Conservation (phyloP, 2,797 vertebrate genomes). For the Labroides dimidiatus region DNA sequence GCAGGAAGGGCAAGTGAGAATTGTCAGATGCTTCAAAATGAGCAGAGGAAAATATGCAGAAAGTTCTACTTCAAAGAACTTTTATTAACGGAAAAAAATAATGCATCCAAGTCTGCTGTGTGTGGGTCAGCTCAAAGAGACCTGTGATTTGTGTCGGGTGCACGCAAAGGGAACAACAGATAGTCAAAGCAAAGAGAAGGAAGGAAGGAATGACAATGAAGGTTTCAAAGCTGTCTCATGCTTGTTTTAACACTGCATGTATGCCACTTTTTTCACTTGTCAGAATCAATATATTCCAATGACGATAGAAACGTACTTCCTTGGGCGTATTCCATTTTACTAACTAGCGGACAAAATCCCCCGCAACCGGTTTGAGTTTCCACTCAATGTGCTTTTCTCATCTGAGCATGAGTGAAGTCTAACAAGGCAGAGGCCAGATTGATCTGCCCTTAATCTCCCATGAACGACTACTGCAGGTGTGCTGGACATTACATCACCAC, state of each 20-base stretch:
- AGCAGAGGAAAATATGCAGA: conserved; percentile 70
- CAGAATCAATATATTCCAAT: conserved; percentile 72
- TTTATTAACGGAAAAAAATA: conserved; percentile 81
- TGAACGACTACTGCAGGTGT: conserved; percentile 66
- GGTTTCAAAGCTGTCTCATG: conserved; percentile 35
- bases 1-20: conserved; percentile 71
- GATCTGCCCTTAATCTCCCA: conserved; percentile 54
- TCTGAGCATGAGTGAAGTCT: conserved; percentile 42
- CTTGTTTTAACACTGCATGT: conserved; percentile 36
- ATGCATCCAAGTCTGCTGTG: conserved; percentile 70
- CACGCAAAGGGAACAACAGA: conserved; percentile 43
- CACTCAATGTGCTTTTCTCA: conserved; percentile 69
- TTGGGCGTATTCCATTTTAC: conserved; percentile 63
- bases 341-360: conserved; percentile 59
- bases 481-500: conserved; percentile 55
- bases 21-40: conserved; percentile 60
- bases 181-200: conserved; percentile 21
- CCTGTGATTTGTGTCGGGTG: conserved; percentile 50
- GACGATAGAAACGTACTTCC: conserved; percentile 62
- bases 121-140: conserved; percentile 50
- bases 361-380: conserved; percentile 56
- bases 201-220: conserved; percentile 47
- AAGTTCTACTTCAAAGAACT: conserved; percentile 61
- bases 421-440: conserved; percentile 44
- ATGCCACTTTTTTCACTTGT: conserved; percentile 46